Base-by-base conservation (phyloP, 2,888 invertebrate species). In the Dyspetes luteomarginatus region DNA sequence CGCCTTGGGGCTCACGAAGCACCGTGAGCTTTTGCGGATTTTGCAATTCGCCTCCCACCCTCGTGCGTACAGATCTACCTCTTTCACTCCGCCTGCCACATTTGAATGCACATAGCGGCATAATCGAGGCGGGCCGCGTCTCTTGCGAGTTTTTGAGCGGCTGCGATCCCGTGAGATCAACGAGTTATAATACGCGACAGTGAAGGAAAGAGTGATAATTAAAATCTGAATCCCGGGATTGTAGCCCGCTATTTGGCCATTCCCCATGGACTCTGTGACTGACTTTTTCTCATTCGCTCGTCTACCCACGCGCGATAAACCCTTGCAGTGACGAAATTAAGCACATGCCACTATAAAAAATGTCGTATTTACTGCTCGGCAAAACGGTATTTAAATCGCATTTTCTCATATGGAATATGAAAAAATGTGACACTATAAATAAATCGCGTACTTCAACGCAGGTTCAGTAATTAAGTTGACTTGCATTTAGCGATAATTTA, bases 111-210 rank as follows among this genome's bases (percentile, higher is more conserved):
- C 28, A 19, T 5, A 52, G 9, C 22, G 22, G 19, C 19, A n/a
- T n/a, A 17, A 52, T 55, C 62, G 15, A 30, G 36, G 19, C 36
- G 7, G 15, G 12, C 24, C 30, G 56, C 48, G 24, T 71, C 75
- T 77, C 55, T 65, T 77, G 67, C 17, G 36, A 36, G 7, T 67
- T 71, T 76, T 68, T 73, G 62, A 71, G 71, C 65, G 50, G 43
- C 65, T 78, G 62, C 67, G 74, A 84, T 85, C 84, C 78, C 78
- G 62, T 30, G 76, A 78, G 79, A 83, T 83, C 45, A 80, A 78
- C 81, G 74, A 67, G 80, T 78, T 82, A 83, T 68, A 64, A 75
- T 78, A 58, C 68, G 55, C 41, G 78, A 71, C 79, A 76, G 50
- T 60, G 41, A 48, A n/a, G 48, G 17, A 48, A 48, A 36, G n/a